A percentile compares a stretch with the other conserved stretches of the same genome.
These are phyloP conservation scores for Hystrix brachyura DNA, from an alignment of 2,113 vertebrate species.

Conservation along the genomic window DNA sequence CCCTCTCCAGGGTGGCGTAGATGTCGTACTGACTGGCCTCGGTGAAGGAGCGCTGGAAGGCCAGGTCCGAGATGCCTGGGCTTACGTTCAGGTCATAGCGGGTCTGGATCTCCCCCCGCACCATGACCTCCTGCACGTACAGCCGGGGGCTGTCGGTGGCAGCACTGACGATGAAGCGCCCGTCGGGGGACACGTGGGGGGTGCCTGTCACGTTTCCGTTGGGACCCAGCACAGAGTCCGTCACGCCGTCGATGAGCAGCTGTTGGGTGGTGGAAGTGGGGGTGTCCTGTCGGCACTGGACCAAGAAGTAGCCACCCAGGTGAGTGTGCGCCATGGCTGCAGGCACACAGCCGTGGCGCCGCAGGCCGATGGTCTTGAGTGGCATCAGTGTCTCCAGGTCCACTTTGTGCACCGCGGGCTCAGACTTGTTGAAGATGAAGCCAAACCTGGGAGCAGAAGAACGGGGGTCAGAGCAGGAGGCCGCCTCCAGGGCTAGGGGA, in stretches of 20 bases:
- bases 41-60: conserved; percentile 95
- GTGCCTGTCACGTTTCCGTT: conserved; percentile 89
- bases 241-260: conserved; percentile 95
- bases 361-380: conserved; percentile 94
- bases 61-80: conserved; percentile 90
- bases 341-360: conserved; percentile 90
- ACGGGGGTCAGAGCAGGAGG: not conserved
- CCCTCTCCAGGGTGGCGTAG: conserved; percentile 91
- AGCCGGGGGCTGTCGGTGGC: conserved; percentile 86
- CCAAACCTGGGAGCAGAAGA: conserved; percentile 91
- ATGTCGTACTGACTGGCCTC: conserved; percentile 92
- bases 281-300: conserved; percentile 90
- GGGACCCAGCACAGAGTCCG: conserved; percentile 91
- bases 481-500: not conserved
- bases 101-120: conserved; percentile 90
- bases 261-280: conserved; percentile 52
- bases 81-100: conserved; percentile 87
- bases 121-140: conserved; percentile 92
- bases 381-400: conserved; percentile 95
- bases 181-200: conserved; percentile 92
- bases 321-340: conserved; percentile 96
- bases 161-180: conserved; percentile 92
- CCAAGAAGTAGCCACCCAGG: conserved; percentile 94
- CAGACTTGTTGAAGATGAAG: conserved; percentile 94
- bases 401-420: conserved; percentile 93